Conservation (phyloP, 35 echinoderm and acorn worm species). For the Chiridota heheva region DNA sequence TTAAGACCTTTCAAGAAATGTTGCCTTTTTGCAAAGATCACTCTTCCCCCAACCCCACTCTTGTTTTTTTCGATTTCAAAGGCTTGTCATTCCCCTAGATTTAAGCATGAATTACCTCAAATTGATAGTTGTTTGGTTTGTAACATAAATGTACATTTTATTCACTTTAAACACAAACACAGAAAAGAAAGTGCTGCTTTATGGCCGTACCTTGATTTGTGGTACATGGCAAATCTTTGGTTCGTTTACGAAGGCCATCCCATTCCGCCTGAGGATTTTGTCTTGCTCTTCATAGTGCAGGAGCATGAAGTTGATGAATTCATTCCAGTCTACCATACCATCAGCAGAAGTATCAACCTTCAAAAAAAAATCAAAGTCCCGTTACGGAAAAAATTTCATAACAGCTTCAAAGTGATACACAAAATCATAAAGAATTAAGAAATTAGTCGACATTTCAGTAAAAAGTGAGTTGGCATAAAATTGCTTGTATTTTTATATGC, state of each 20-base stretch:
- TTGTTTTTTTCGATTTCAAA: too few relatives aligned
- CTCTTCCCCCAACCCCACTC: too few relatives aligned
- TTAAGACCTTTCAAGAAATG: too few relatives aligned
- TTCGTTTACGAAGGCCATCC: slow-evolving; percentile 55
- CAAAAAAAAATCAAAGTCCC: background rate
- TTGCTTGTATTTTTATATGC: too few relatives aligned
- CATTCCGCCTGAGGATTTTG: slow-evolving; percentile 58
- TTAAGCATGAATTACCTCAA: background rate
- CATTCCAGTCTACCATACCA: slow-evolving; percentile 98
- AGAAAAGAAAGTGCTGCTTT: background rate
- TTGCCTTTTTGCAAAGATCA: too few relatives aligned
- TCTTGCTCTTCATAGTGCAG: slow-evolving; percentile 87
- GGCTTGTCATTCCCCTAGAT: too few relatives aligned
- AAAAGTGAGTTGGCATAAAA: too few relatives aligned
- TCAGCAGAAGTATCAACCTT: slow-evolving; percentile 97
- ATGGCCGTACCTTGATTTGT: slow-evolving; percentile 69
- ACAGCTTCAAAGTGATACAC: background rate
- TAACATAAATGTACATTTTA: background rate
- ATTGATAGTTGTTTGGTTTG: background rate
- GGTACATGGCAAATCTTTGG: slow-evolving; percentile 75
- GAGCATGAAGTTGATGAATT: slow-evolving; percentile 94
- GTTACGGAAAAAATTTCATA: background rate
- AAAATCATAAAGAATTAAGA: background rate
- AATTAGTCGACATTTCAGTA: background rate
- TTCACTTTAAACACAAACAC: background rate